Percentiles rank a stretch among this genome's conserved stretches.
phyloP scores from a whole-genome alignment of 1,140 invertebrate species.

The Drosophila ogumai region DNA sequence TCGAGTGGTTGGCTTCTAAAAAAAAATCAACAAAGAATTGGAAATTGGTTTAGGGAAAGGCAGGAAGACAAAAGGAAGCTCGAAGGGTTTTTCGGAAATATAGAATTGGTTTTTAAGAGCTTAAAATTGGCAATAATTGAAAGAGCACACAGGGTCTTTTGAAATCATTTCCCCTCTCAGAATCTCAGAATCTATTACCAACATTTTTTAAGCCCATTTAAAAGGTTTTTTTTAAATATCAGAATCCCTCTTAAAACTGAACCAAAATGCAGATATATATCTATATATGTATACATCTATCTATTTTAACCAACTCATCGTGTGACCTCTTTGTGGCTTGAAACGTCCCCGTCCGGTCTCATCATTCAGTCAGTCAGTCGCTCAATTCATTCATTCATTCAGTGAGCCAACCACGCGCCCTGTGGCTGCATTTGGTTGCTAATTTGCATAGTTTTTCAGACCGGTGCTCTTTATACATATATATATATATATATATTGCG shows the following conservation, averaged over 20 bases:
- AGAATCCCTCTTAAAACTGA: not conserved
- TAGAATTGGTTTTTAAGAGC: constrained; percentile 3
- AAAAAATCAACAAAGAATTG: constrained; percentile 4
- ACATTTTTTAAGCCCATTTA: too few relatives aligned
- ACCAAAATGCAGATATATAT: not conserved
- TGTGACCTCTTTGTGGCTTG: constrained; percentile 16
- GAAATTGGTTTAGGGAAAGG: constrained; percentile 28
- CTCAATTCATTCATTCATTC: constrained; percentile 40
- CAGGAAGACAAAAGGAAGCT: constrained; percentile 21
- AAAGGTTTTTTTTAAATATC: too few relatives aligned
- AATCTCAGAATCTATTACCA: too few relatives aligned
- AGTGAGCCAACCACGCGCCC: constrained; percentile 53
- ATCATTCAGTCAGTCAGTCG: constrained; percentile 29
- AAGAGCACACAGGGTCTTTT: not conserved
- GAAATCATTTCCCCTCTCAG: too few relatives aligned
- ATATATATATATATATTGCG: constrained; percentile 49
- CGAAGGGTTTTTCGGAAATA: not conserved
- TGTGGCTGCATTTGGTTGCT: constrained; percentile 69
- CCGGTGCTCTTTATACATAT: constrained; percentile 26
- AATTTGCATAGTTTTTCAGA: constrained; percentile 75
- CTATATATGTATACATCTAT: not conserved
- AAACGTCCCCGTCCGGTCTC: constrained; percentile 39
- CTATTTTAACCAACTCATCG: not conserved
- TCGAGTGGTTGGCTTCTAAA: not conserved
- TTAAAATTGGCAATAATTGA: not conserved